Evolutionary conservation across 2,113 vertebrate genomes (phyloP), one percentile per base, ranked within the genome.

Genomic region (Misgurnus anguillicaudatus): DNA sequence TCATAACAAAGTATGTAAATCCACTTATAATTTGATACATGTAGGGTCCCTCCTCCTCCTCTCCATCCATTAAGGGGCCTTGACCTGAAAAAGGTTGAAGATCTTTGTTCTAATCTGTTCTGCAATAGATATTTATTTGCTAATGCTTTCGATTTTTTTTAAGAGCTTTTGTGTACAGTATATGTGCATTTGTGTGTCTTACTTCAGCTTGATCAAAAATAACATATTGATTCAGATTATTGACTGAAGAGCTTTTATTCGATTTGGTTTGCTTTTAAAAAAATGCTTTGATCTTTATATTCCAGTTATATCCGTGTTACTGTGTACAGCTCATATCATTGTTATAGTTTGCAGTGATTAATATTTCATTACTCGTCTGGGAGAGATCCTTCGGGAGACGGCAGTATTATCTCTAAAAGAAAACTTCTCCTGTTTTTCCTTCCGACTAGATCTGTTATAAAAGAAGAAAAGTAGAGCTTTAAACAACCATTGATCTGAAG

Each of bases 331-430:
- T 69, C 5, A 45, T 42, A 80, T 76, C 70, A 80, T 60, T 58
- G 39, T 68, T 75, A 62, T 39, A 45, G 14, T 78, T 75, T 79
- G 47, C 48, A 65, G 3, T 64, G 75, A 21, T 70, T 64, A 42
- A 76, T 80, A 71, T 80, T 80, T 83, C 21, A 75, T 65, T 70
- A 36, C 47, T 9, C 65, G 38, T 55, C 45, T 48, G 53, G 11
- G 42, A 78, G 10, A 31, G 19, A 64, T 55, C 19, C 71, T 60
- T 39, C 11, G 41, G 71, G 55, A 41, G 5, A 41, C 7, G 10
- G 21, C 47, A 17, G 62, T 42, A 41, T 61, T 73, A 55, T 72
- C 77, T 68, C 53, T 19, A 48, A 24, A 24, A 61, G n/a, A 51
- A 67, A 16, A 3, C 17, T 63, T 53, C n/a, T 11, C 38, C 39